Evolutionary conservation across 2,797 vertebrate genomes (phyloP).

Genomic region (Octomys mimax): DNA sequence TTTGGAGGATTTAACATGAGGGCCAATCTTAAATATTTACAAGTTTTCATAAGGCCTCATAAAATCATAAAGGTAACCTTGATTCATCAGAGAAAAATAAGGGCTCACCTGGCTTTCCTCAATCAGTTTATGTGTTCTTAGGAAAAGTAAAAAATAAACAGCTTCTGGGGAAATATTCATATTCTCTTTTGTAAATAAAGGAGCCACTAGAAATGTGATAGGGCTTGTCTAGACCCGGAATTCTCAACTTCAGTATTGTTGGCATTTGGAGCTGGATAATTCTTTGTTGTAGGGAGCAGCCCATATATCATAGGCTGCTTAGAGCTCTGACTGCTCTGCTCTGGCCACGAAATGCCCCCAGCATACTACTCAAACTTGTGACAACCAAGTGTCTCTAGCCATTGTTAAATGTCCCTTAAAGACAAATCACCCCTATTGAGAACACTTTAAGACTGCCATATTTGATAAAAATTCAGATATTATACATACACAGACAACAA

Average conservation of each 20-base stretch:
- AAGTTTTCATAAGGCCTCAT: neutral
- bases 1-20: neutral
- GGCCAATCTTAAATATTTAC: neutral
- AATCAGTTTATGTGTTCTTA: neutral
- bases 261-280: neutral
- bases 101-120: constrained; percentile 10
- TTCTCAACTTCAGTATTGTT: neutral
- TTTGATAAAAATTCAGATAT: constrained; percentile 16
- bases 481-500: constrained; percentile 22
- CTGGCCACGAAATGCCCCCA: neutral
- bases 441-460: neutral
- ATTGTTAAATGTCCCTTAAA: neutral
- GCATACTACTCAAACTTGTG: neutral
- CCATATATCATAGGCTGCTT: neutral
- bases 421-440: neutral
- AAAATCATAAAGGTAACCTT: neutral
- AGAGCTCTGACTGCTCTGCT: neutral
- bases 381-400: neutral
- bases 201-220: neutral
- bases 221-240: neutral
- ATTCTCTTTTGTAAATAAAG: neutral
- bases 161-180: neutral
- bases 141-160: constrained; percentile 42
- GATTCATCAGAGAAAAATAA: constrained; percentile 44
- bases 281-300: neutral